Conservation (phyloP, 1,140 invertebrate genomes). For the Sesamia nonagrioides region DNA sequence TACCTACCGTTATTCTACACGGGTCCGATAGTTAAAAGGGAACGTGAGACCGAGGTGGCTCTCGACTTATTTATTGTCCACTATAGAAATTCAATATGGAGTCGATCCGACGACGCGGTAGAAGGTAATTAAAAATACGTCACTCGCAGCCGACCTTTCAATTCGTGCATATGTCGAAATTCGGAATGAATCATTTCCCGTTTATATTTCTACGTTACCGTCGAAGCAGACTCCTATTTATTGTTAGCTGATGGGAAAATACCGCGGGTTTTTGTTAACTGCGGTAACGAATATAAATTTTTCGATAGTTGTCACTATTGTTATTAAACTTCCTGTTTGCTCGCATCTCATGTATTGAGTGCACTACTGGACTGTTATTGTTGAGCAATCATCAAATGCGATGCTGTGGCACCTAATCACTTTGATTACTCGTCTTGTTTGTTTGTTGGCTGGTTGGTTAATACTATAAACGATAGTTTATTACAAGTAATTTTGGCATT, state of each 20-base stretch:
- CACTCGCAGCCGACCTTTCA: slow-evolving; percentile 85
- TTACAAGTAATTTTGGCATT: slow-evolving; percentile 8
- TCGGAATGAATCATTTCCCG: slow-evolving; percentile 85
- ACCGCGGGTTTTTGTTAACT: slow-evolving; percentile 47
- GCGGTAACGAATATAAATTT: slow-evolving; percentile 43
- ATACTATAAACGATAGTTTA: slow-evolving; percentile 13
- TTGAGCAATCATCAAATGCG: slow-evolving; percentile 34
- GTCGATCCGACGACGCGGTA: slow-evolving; percentile 75
- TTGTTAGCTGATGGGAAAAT: slow-evolving; percentile 62
- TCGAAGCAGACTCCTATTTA: slow-evolving; percentile 66
- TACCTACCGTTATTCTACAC: slow-evolving; percentile 37
- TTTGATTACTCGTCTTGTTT: slow-evolving; percentile 42
- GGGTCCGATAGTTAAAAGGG: slow-evolving; percentile 53
- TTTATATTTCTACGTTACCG: slow-evolving; percentile 82
- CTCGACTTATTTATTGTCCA: slow-evolving; percentile 80
- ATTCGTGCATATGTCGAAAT: slow-evolving; percentile 86
- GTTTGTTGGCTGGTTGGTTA: slow-evolving; percentile 8
- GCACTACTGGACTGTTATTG: slow-evolving; percentile 3
- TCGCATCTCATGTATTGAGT: slow-evolving; percentile 13
- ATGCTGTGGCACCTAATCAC: slow-evolving; percentile 22
- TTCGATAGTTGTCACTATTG: slow-evolving; percentile 17
- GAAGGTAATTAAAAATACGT: slow-evolving; percentile 87
- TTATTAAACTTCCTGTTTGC: not conserved
- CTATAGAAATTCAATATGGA: slow-evolving; percentile 84
- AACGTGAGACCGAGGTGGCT: slow-evolving; percentile 56